Evolutionary conservation across 2,888 invertebrate species (phyloP), one percentile per base, ranked within the genome.

Genomic region (Phyllotreta striolata): DNA sequence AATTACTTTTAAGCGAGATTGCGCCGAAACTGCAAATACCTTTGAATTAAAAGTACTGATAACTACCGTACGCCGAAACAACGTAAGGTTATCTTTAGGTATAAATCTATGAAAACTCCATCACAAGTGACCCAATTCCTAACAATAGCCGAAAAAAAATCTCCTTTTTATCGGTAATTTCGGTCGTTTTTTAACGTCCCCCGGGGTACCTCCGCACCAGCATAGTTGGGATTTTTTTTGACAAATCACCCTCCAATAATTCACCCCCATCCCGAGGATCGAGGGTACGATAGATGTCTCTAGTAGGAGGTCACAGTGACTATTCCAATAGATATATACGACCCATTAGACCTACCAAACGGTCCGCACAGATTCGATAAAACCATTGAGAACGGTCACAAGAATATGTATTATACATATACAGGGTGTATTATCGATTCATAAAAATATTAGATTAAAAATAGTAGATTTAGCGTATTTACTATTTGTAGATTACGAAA

Each of bases 371-470:
- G 68, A 72, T 76, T 72, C 68, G 63, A 54, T 63, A 68, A 67
- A 68, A 70, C 74, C 68, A 72, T 73, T 72, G 71, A 70, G 70
- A 67, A 73, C 72, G 73, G 72, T 74, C 69, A n/a, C 40, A 51
- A 67, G 70, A 67, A 69, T 71, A 69, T 72, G 73, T 67, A 71
- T 73, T 71, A 69, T 72, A 72, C 67, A 71, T 73, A 72, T 73
- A 73, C 49, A 49, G 49, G 35, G 49, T 14, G 44, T 13, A 7
- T 13, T 44, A 44, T 10, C 44, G 5, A 4, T 41, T 41, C 41
- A n/a, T 10, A n/a, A 41, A 41, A 41, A 41, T n/a, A 41, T 41
- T 39, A 3, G n/a, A n/a, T n/a, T n/a, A n/a, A n/a, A n/a, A n/a
- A n/a, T n/a, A n/a, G n/a, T n/a, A n/a, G n/a, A n/a, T n/a, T n/a